phyloP scores from a whole-genome alignment of 2,113 vertebrate genomes.

The Lathamus discolor region DNA sequence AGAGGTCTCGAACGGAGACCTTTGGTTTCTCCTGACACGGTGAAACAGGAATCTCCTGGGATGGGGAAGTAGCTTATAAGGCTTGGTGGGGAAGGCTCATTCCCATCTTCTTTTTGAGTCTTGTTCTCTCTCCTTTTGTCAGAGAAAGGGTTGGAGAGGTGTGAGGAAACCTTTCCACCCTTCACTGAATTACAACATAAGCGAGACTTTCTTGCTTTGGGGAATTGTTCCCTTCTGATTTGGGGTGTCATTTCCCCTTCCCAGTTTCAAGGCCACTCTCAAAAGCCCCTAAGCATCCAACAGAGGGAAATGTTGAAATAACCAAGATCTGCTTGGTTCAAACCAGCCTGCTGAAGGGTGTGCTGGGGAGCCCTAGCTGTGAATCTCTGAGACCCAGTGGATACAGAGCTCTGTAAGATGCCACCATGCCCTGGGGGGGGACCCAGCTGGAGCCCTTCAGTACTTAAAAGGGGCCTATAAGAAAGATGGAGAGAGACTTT shows the following conservation, averaged over 20 bases:
- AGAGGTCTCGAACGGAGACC: background rate
- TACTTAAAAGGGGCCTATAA: background rate
- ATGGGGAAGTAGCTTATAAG: background rate
- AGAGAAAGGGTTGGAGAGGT: background rate
- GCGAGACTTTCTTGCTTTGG: background rate
- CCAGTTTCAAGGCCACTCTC: background rate
- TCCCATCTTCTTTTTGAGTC: background rate
- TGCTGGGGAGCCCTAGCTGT: background rate
- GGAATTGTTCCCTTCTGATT: background rate
- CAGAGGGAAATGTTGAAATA: background rate
- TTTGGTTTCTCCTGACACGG: background rate
- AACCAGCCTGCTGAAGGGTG: background rate
- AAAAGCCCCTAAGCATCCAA: background rate
- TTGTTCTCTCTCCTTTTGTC: background rate
- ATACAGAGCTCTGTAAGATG: background rate
- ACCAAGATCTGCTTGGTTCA: background rate
- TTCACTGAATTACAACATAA: background rate
- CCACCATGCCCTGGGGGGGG: background rate
- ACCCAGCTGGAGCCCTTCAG: background rate
- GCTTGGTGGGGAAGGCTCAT: background rate
- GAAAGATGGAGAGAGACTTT: background rate
- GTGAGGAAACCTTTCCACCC: background rate
- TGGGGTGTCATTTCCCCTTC: background rate
- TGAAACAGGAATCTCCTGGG: background rate
- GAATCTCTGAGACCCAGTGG: background rate